A percentile compares a stretch with the other conserved stretches of the same genome.
phyloP scores from a whole-genome alignment of 2,888 invertebrate species.

The Sesamia inferens region DNA sequence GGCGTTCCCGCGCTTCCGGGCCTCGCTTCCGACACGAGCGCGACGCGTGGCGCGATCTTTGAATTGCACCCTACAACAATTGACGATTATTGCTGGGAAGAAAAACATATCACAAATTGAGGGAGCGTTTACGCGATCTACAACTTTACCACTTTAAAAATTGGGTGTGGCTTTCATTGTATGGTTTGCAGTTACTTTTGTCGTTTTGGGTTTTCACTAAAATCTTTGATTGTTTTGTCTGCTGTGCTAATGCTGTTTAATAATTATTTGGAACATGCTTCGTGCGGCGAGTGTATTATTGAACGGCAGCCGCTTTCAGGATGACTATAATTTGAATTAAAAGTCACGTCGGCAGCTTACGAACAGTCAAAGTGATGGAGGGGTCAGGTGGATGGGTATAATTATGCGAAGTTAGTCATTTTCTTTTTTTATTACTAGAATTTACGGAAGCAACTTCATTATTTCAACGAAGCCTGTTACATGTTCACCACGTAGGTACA shows the following conservation, averaged over 20 bases:
- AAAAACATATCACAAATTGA: slow-evolving; percentile 72
- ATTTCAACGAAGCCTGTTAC: too few species aligned
- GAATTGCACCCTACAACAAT: slow-evolving; percentile 84
- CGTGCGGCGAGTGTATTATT: slow-evolving; percentile 79
- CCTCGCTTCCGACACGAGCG: slow-evolving; percentile 85
- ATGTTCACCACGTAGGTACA: too few species aligned
- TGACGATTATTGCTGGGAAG: slow-evolving; percentile 76
- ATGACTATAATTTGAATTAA: slow-evolving; percentile 79
- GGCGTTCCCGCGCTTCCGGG: slow-evolving; percentile 85
- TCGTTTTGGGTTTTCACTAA: slow-evolving; percentile 32
- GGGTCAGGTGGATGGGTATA: slow-evolving; percentile 37
- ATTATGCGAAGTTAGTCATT: slow-evolving; percentile 37
- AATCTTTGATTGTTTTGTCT: slow-evolving; percentile 84
- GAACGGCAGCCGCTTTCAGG: slow-evolving; percentile 74
- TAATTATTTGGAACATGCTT: slow-evolving; percentile 85
- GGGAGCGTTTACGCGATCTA: slow-evolving; percentile 43
- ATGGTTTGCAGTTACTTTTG: not conserved
- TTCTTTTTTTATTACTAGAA: slow-evolving; percentile 13
- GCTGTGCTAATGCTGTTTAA: slow-evolving; percentile 85
- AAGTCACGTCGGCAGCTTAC: slow-evolving; percentile 72
- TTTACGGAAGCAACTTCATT: slow-evolving; percentile 7
- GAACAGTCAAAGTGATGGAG: slow-evolving; percentile 35
- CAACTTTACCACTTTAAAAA: slow-evolving; percentile 41
- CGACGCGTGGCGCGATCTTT: slow-evolving; percentile 88
- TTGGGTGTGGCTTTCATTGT: slow-evolving; percentile 52